These are phyloP conservation scores for Linnaemya vulpina DNA, from an alignment of 2,888 invertebrate genomes.

Conservation along the genomic window DNA sequence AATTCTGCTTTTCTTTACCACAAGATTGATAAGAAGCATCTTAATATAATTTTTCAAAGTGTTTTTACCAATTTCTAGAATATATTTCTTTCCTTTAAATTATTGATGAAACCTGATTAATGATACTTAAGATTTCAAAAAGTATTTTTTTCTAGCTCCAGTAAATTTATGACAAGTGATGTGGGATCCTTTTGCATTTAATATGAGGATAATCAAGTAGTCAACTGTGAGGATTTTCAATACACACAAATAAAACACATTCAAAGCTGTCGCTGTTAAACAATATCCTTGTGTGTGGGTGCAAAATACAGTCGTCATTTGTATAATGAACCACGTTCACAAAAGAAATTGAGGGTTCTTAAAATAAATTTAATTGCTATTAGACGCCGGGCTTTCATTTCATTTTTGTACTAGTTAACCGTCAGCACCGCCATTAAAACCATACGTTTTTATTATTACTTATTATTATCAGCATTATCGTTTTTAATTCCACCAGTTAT, in stretches of 20 bases:
- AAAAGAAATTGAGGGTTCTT: conserved; percentile 47
- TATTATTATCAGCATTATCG: conserved; percentile 32
- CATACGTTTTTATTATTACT: conserved; percentile 20
- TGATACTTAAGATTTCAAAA: too few species aligned
- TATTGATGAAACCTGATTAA: too few species aligned
- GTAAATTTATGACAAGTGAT: background rate
- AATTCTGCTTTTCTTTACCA: background rate
- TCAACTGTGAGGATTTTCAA: background rate
- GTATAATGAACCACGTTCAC: conserved; percentile 43
- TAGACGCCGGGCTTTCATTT: conserved; percentile 40
- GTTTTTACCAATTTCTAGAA: too few species aligned
- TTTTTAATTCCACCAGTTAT: conserved; percentile 7
- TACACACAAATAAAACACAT: conserved; percentile 9
- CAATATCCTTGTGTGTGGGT: background rate
- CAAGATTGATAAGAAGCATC: too few species aligned
- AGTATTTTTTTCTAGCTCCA: too few species aligned
- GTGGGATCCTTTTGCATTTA: background rate
- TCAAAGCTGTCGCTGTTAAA: background rate
- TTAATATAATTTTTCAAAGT: too few species aligned
- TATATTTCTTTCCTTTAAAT: too few species aligned
- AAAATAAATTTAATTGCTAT: conserved; percentile 63
- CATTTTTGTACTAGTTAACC: conserved; percentile 24
- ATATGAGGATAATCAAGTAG: background rate
- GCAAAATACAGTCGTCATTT: conserved; percentile 18
- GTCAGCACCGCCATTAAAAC: background rate